Evolutionary conservation across 1,140 invertebrate genomes (phyloP).

Genomic region (Coelopa frigida): DNA sequence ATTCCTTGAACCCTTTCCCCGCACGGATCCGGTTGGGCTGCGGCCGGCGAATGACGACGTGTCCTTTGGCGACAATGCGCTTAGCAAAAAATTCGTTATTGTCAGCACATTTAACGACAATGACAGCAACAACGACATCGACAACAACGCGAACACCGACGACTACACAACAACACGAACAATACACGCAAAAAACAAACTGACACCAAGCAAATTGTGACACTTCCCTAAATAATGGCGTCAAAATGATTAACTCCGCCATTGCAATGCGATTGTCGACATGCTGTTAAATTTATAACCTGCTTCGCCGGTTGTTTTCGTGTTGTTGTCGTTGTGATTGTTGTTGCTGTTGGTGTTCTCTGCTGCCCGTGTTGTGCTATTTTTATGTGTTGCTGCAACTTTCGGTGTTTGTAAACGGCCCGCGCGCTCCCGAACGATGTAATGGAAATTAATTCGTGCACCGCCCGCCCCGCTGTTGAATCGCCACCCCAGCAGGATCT

Average conservation of each 20-base stretch:
- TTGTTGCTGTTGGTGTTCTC: neutral
- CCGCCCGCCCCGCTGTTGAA: conserved; percentile 14
- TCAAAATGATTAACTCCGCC: conserved; percentile 32
- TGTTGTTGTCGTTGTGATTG: conserved; percentile 4
- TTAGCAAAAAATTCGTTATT: too few relatives aligned
- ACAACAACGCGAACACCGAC: too few relatives aligned
- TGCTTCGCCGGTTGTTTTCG: neutral
- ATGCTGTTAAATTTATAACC: conserved; percentile 9
- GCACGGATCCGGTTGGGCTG: neutral
- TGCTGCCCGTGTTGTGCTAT: neutral
- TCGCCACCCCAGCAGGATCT: conserved; percentile 1
- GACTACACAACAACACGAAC: too few relatives aligned
- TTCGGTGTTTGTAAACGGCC: conserved; percentile 24
- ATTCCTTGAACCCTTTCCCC: too few relatives aligned
- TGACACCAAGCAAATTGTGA: conserved; percentile 30
- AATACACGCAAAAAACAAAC: too few relatives aligned
- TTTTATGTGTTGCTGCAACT: neutral
- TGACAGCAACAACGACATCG: too few relatives aligned
- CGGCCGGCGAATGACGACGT: neutral
- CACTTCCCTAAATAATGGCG: conserved; percentile 20
- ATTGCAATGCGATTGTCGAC: conserved; percentile 23
- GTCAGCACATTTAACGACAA: too few relatives aligned
- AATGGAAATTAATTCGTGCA: conserved; percentile 39
- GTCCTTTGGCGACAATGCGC: too few relatives aligned
- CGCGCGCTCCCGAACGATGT: conserved; percentile 34